phyloP scores from a whole-genome alignment of 2,797 vertebrate species.

The Channa striata region DNA sequence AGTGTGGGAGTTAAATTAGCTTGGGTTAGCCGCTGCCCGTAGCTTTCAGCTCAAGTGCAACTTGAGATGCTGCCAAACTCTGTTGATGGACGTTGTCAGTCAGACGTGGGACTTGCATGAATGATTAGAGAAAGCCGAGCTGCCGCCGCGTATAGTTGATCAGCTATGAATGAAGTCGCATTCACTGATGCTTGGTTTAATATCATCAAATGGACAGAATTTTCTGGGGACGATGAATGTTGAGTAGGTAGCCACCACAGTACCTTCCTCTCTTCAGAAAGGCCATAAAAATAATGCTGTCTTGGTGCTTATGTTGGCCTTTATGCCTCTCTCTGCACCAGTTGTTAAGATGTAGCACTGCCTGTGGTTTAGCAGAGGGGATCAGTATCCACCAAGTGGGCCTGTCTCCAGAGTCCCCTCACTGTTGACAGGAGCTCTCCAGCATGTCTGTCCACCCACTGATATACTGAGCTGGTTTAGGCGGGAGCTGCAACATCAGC shows the following conservation, averaged over 20 bases:
- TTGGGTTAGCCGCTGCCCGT: conserved; percentile 84
- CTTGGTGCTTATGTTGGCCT: conserved; percentile 59
- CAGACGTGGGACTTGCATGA: conserved; percentile 18
- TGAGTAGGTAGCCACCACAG: conserved; percentile 41
- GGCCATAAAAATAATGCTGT: conserved; percentile 70
- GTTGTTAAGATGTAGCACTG: conserved; percentile 52
- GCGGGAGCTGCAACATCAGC: conserved; percentile 76
- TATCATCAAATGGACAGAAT: conserved; percentile 46
- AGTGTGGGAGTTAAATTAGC: conserved; percentile 85
- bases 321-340: conserved; percentile 38
- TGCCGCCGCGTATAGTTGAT: conserved; percentile 12
- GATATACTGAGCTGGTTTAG: conserved; percentile 64
- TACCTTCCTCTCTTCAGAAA: conserved; percentile 30
- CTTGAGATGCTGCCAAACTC: conserved; percentile 40
- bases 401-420: conserved; percentile 66
- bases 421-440: conserved; percentile 64
- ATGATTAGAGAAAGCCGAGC: neutral
- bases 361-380: conserved; percentile 56
- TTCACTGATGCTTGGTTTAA: conserved; percentile 50
- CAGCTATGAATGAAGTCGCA: conserved; percentile 17
- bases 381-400: conserved; percentile 59
- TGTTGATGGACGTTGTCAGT: conserved; percentile 22
- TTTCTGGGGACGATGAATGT: conserved; percentile 38
- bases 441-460: conserved; percentile 71
- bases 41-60: conserved; percentile 72